A percentile compares a stretch with the other conserved stretches of the same genome.
These are phyloP conservation scores for Campylomormyrus numenius DNA, from an alignment of 2,113 vertebrate genomes.

Conservation along the genomic window DNA sequence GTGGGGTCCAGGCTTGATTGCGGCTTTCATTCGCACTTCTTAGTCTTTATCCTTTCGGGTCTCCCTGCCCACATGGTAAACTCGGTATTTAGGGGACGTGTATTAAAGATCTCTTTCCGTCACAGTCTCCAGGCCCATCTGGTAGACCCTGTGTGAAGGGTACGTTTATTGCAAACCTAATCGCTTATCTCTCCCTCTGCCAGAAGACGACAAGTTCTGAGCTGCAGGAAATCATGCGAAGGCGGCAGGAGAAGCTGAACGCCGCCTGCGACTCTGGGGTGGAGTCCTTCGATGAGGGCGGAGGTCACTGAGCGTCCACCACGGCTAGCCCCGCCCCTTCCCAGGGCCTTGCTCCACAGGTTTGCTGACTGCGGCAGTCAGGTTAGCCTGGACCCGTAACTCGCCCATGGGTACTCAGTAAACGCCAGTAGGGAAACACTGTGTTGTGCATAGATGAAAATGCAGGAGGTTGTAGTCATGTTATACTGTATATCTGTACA, in stretches of 20 bases:
- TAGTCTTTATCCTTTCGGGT: not conserved
- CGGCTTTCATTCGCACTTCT: not conserved
- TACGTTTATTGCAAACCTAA: not conserved
- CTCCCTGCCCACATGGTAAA: not conserved
- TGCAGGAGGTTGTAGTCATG: not conserved
- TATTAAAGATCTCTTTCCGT: not conserved
- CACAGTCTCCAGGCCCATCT: not conserved
- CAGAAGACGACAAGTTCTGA: conserved; percentile 81
- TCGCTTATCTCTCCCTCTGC: not conserved
- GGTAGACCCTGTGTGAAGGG: not conserved
- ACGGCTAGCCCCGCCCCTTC: not conserved
- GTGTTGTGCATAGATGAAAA: not conserved
- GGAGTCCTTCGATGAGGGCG: conserved; percentile 85
- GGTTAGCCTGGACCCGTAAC: not conserved
- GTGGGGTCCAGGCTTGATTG: not conserved
- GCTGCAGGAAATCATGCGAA: conserved; percentile 90
- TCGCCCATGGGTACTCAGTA: not conserved
- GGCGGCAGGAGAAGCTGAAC: conserved; percentile 86
- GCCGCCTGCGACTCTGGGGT: conserved; percentile 84
- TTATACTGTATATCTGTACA: not conserved
- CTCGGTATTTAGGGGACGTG: not conserved
- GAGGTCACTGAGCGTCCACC: not conserved
- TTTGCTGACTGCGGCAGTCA: not conserved
- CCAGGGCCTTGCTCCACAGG: not conserved
- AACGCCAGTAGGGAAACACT: not conserved